Base-by-base conservation (phyloP, 64 coral and sea anemone genomes). In the Montipora foliosa region DNA sequence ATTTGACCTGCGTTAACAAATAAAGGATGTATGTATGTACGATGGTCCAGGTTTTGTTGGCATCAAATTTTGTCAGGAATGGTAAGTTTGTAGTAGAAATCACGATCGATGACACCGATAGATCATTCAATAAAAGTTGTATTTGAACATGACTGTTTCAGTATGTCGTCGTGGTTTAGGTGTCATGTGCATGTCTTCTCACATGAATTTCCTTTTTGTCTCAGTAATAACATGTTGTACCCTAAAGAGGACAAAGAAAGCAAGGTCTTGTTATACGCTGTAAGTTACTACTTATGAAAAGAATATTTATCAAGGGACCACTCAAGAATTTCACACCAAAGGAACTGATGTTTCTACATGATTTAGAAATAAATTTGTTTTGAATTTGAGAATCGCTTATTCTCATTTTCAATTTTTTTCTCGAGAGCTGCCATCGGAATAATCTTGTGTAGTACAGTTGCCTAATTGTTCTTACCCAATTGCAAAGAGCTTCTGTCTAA, bases 171-270 rank as follows among this genome's bases (percentile, higher is more conserved):
- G 1, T 8, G 3, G 13, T 71, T 62, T 15, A 5, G 0, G 4
- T 71, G n/a, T n/a, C n/a, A n/a, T n/a, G 4, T 22, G 16, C 20
- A 22, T 71, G 22, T 22, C 22, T 22, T 22, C 22, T 22, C 22
- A 22, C 22, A 22, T 22, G 22, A 22, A 22, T 22, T 22, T 22
- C 22, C 22, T 67, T 81, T 76, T 10, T 75, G 62, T 77, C 77
- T 13, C 47, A 99, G 98, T 68, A 99, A 99, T 67, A 99, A 99
- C 64, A 99, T 99, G 98, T 87, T 99, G 29, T 99, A 99, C 67
- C 98, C 95, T 15, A 99, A 99, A 67, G 98, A 99, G 86, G 98
- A 99, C 84, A 99, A 99, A 86, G 98, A 99, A 1, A 96, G 83
- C 92, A 99, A 99, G 62, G 92, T 99, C 61, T 22, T 99, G 19